A percentile compares a stretch with the other conserved stretches of the same genome.
These are phyloP conservation scores for Neoitamus cyanurus DNA, from an alignment of 2,888 invertebrate species.

Conservation along the genomic window DNA sequence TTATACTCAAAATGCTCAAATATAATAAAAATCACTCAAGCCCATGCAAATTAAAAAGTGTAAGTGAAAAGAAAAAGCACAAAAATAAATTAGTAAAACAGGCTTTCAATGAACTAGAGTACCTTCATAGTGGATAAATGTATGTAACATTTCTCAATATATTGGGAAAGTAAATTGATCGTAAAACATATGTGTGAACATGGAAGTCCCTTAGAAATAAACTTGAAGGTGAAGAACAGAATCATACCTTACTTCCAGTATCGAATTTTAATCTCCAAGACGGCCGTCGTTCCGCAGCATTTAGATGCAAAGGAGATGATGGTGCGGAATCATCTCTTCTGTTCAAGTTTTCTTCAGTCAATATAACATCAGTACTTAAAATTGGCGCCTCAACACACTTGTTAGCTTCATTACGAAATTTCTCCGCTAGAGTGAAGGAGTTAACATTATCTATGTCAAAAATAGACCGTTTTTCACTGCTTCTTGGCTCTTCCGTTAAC, in stretches of 20 bases:
- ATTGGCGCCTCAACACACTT: slow-evolving; percentile 56
- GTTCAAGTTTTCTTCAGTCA: slow-evolving; percentile 14
- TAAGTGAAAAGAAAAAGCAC: not conserved
- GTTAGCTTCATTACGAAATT: slow-evolving; percentile 60
- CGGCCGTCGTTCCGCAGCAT: slow-evolving; percentile 78
- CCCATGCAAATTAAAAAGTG: slow-evolving; percentile 1
- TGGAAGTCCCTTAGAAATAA: not conserved
- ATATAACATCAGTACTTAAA: slow-evolving; percentile 49
- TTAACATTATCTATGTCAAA: slow-evolving; percentile 61
- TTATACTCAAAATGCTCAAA: not conserved
- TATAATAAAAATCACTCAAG: not conserved
- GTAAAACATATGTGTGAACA: not conserved
- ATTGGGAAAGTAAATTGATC: slow-evolving; percentile 2
- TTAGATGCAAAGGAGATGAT: slow-evolving; percentile 55
- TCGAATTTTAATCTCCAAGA: slow-evolving; percentile 93
- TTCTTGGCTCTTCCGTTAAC: slow-evolving; percentile 56
- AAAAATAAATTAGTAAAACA: not conserved
- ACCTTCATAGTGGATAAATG: not conserved
- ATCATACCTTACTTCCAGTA: slow-evolving; percentile 85
- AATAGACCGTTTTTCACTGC: slow-evolving; percentile 64
- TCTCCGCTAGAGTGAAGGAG: slow-evolving; percentile 59
- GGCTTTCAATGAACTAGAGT: not conserved
- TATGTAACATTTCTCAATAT: not conserved
- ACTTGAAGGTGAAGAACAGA: slow-evolving; percentile 5
- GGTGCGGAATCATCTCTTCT: slow-evolving; percentile 52